Evolutionary conservation across 2,888 invertebrate genomes (phyloP).

Genomic region (Archips crataeganus): DNA sequence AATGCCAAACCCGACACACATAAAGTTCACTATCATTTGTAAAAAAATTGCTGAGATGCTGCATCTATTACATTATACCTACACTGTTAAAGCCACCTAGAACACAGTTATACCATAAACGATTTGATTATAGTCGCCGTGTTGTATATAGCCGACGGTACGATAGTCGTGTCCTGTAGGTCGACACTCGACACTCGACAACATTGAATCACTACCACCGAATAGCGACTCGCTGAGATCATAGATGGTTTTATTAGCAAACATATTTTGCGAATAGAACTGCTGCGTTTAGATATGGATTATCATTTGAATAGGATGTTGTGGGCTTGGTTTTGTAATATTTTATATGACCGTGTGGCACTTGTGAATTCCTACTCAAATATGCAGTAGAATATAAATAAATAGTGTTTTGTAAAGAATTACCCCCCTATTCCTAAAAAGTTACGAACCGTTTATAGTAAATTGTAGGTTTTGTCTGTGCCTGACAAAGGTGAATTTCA

Average conservation of each 20-base stretch:
- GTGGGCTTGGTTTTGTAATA: slow-evolving; percentile 11
- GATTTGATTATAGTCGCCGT: slow-evolving; percentile 59
- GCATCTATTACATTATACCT: slow-evolving; percentile 57
- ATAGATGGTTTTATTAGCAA: slow-evolving; percentile 64
- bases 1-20: slow-evolving; percentile 64
- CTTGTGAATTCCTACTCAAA: background rate
- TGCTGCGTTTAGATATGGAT: slow-evolving; percentile 18
- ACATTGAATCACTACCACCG: slow-evolving; percentile 53
- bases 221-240: slow-evolving; percentile 73
- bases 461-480: too few species aligned
- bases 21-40: slow-evolving; percentile 74
- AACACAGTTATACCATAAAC: slow-evolving; percentile 53
- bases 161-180: slow-evolving; percentile 50
- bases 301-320: slow-evolving; percentile 22
- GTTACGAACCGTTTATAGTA: too few species aligned
- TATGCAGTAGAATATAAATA: background rate
- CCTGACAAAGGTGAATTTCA: too few species aligned
- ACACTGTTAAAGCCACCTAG: slow-evolving; percentile 54
- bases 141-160: slow-evolving; percentile 10
- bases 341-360: background rate
- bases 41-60: slow-evolving; percentile 58
- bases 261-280: slow-evolving; percentile 45
- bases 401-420: background rate
- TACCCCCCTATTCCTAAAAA: too few species aligned
- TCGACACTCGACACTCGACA: slow-evolving; percentile 47